Percentiles rank a stretch among this genome's conserved stretches.
These are phyloP conservation scores for Halichondria panicea DNA, from an alignment of 37 sponge, comb jelly and placozoan species.

Conservation along the genomic window DNA sequence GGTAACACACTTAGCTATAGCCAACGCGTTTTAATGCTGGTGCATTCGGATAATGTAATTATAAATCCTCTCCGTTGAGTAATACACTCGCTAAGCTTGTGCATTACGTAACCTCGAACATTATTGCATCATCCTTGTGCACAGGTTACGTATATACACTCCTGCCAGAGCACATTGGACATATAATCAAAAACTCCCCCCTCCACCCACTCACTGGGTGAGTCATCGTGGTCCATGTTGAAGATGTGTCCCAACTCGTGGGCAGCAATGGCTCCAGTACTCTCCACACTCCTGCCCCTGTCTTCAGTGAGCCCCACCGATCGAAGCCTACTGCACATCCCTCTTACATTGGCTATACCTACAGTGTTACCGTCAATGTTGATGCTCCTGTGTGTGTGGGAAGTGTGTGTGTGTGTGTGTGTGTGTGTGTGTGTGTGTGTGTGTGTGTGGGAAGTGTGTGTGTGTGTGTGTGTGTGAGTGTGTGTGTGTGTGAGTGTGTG, in stretches of 20 bases:
- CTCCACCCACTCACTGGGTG: not conserved
- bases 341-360: slow-evolving; percentile 61
- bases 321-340: slow-evolving; percentile 53
- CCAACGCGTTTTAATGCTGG: too few relatives aligned
- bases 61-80: too few relatives aligned
- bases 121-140: too few relatives aligned
- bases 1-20: too few relatives aligned
- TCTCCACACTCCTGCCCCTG: not conserved
- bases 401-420: not conserved
- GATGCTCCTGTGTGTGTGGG: slow-evolving; percentile 40
- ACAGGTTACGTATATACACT: not conserved
- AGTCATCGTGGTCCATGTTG: slow-evolving; percentile 69
- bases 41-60: too few relatives aligned
- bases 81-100: too few relatives aligned
- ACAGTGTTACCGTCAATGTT: slow-evolving; percentile 43
- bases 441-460: not conserved
- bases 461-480: too few relatives aligned
- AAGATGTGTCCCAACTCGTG: slow-evolving; percentile 86
- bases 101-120: too few relatives aligned
- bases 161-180: not conserved
- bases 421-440: not conserved
- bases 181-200: not conserved
- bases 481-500: too few relatives aligned
- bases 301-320: slow-evolving; percentile 57
- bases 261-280: slow-evolving; percentile 57